Evolutionary conservation across 2,888 invertebrate species (phyloP).

Genomic region (Beris chalybata): DNA sequence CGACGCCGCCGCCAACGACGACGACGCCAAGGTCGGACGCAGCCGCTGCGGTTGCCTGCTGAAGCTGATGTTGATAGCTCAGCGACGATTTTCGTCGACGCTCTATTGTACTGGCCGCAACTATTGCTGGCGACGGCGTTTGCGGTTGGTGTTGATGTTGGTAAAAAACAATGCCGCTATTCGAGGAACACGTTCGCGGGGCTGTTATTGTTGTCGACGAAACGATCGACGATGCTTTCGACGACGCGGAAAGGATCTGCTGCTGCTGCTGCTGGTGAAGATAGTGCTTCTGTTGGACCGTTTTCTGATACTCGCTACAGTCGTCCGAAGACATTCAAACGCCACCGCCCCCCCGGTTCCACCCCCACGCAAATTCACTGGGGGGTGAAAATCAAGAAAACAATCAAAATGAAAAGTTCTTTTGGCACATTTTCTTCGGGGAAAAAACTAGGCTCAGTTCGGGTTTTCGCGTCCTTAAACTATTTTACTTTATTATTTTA

Average conservation of each 20-base stretch:
- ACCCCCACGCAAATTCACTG: too few species aligned
- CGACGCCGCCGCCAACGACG: constrained; percentile 35
- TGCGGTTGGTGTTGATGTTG: constrained; percentile 23
- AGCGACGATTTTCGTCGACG: constrained; percentile 47
- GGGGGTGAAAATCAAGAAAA: too few species aligned
- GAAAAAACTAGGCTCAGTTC: too few species aligned
- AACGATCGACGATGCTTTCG: not conserved
- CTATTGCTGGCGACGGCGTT: constrained; percentile 11
- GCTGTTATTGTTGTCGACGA: not conserved
- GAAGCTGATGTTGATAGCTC: constrained; percentile 48
- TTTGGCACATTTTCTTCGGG: too few species aligned
- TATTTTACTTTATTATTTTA: too few species aligned
- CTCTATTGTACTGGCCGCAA: constrained; percentile 28
- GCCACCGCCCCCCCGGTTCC: too few species aligned
- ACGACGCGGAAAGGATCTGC: constrained; percentile 18
- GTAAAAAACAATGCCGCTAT: not conserved
- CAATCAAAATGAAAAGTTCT: too few species aligned
- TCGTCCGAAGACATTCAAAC: constrained; percentile 44
- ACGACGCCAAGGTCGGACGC: constrained; percentile 39
- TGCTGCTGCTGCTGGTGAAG: constrained; percentile 34
- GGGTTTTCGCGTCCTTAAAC: too few species aligned
- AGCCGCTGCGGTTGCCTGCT: constrained; percentile 35
- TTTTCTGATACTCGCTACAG: constrained; percentile 41
- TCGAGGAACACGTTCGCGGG: not conserved
- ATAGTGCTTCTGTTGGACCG: constrained; percentile 33